Base-by-base conservation (phyloP, 2,888 invertebrate genomes). In the Holacanthella duospinosa region DNA sequence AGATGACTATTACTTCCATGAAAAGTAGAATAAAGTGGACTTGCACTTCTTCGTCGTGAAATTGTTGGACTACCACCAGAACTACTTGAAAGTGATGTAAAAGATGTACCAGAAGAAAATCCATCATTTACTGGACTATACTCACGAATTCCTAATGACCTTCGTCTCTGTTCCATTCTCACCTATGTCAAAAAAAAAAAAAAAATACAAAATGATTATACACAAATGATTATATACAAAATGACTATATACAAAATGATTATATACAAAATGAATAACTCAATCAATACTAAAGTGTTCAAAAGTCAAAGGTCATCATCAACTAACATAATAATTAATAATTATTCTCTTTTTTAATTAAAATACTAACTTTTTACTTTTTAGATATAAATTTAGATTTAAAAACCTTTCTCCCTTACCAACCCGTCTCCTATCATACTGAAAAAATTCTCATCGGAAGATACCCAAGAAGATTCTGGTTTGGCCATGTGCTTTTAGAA, bases 11-110 rank as follows among this genome's bases (percentile, higher is more conserved):
- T 48, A 1, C 64, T 57, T n/a, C 71, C 71, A 44, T 57, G 65
- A 48, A 68, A 56, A 0, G 72, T 69, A 16, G 69, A 69, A 64
- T 70, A 64, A 2, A 72, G 61, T 1, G 72, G 72, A 43, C 69
- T 69, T 1, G 68, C 71, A 63, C 71, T 70, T 29, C 72, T 55
- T 19, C 72, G 60, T 61, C 72, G 63, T 2, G 70, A 70, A 16
- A 72, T 53, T 29, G 68, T 60, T 0, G 72, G 72, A 62, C 72
- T 72, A 9, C 48, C 48, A n/a, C n/a, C n/a, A n/a, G n/a, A n/a
- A 4, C 16, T 16, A 21, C 48, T 48, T 9, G 48, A 48, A 21
- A 48, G 48, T 4, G 48, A 48, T n/a, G 9, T 55, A 12, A 57
- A 28, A 16, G 6, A 9, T 19, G 27, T 57, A 2, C 21, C 21